Conservation (phyloP, 2,113 vertebrate species). For the Crotophaga sulcirostris region DNA sequence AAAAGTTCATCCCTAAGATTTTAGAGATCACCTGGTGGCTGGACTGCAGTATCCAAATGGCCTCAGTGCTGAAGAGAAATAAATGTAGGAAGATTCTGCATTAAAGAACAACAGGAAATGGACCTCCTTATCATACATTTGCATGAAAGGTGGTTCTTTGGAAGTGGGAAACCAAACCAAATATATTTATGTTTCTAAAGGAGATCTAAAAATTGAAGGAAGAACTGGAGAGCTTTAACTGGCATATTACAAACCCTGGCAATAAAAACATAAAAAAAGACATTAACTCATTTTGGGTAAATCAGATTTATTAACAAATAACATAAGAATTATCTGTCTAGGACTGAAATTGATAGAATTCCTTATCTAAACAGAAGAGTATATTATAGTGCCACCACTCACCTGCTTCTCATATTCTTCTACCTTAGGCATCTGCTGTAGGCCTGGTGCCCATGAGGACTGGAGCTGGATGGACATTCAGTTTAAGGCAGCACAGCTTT, state of each 20-base stretch:
- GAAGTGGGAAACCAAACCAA: neutral
- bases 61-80: neutral
- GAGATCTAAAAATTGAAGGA: neutral
- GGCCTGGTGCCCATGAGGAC: neutral
- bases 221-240: neutral
- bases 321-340: neutral
- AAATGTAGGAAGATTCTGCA: neutral
- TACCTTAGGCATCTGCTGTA: neutral
- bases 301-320: neutral
- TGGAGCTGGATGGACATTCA: neutral
- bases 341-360: neutral
- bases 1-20: neutral
- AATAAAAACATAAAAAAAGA: neutral
- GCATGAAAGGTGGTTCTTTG: neutral
- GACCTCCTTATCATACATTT: neutral
- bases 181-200: neutral
- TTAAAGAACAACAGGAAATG: neutral
- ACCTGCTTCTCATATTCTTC: neutral
- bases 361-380: neutral
- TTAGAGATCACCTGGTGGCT: neutral
- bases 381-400: neutral
- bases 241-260: neutral
- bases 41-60: neutral
- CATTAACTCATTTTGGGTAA: neutral
- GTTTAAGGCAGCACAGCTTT: neutral